A percentile compares a stretch with the other conserved stretches of the same genome.
These are phyloP conservation scores for Craseonycteris thonglongyai DNA, from an alignment of 2,113 vertebrate species.

Conservation along the genomic window DNA sequence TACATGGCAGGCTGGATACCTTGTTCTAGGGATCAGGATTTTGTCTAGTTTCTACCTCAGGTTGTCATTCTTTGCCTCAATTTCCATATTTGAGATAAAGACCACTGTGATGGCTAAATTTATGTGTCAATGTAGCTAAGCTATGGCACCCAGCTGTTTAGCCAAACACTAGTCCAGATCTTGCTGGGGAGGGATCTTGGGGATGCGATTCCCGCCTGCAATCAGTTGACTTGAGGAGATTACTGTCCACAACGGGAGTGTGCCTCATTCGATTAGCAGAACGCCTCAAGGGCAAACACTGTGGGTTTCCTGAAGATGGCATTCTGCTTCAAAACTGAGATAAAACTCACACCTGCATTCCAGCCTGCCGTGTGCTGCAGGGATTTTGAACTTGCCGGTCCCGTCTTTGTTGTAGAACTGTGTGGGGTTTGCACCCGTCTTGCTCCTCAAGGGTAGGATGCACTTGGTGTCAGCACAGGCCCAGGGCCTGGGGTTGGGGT, in stretches of 20 bases:
- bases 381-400: neutral
- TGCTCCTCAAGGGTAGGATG: neutral
- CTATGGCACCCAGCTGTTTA: neutral
- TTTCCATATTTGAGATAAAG: neutral
- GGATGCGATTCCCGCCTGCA: neutral
- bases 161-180: neutral
- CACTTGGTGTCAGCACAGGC: neutral
- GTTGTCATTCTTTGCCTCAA: neutral
- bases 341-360: neutral
- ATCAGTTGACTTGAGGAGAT: neutral
- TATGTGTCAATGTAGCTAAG: neutral
- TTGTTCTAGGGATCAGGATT: neutral
- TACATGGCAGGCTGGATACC: neutral
- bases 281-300: neutral
- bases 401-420: neutral
- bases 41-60: neutral
- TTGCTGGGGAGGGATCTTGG: neutral
- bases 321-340: neutral
- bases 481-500: neutral
- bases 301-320: conserved; percentile 13
- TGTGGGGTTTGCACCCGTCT: neutral
- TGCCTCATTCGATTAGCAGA: neutral
- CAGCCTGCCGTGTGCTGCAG: neutral
- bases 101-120: neutral
- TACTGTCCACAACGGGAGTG: neutral